A percentile compares a stretch with the other conserved stretches of the same genome.
Conservation (phyloP, 2,113 vertebrate genomes). For the Mastomys coucha region DNA sequence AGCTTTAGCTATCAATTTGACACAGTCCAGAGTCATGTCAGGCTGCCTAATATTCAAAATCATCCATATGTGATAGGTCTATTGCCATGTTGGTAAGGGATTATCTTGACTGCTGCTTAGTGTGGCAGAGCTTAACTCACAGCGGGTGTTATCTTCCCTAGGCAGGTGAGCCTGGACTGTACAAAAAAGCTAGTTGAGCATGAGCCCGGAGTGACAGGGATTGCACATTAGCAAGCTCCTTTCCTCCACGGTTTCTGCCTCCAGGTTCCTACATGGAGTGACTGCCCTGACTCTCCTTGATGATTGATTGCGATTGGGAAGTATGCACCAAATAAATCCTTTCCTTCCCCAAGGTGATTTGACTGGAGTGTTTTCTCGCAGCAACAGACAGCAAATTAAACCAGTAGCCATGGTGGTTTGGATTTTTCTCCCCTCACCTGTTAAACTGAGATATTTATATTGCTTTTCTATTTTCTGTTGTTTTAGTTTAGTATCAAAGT, state of each 20-base stretch:
- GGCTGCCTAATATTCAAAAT: neutral
- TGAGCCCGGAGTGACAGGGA: neutral
- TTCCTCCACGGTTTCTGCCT: neutral
- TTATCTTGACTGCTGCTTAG: neutral
- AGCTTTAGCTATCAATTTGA: neutral
- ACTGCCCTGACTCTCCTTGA: neutral
- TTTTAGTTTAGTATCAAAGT: neutral
- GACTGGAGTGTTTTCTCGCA: neutral
- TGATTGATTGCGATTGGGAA: neutral
- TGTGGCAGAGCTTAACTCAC: neutral
- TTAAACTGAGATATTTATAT: neutral
- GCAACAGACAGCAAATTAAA: neutral
- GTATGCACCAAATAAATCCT: neutral
- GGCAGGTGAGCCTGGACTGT: neutral
- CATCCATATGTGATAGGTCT: too few species aligned
- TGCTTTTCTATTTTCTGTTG: neutral
- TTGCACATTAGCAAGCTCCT: neutral
- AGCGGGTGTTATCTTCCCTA: neutral
- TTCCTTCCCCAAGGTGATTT: neutral
- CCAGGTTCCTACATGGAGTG: neutral
- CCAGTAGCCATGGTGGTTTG: neutral
- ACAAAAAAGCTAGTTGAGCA: neutral
- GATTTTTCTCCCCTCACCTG: neutral
- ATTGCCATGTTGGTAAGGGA: neutral
- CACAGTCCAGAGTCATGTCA: neutral